A percentile compares a stretch with the other conserved stretches of the same genome.
Conservation (phyloP, 2,797 vertebrate species). For the Lepilemur septentrionalis region DNA sequence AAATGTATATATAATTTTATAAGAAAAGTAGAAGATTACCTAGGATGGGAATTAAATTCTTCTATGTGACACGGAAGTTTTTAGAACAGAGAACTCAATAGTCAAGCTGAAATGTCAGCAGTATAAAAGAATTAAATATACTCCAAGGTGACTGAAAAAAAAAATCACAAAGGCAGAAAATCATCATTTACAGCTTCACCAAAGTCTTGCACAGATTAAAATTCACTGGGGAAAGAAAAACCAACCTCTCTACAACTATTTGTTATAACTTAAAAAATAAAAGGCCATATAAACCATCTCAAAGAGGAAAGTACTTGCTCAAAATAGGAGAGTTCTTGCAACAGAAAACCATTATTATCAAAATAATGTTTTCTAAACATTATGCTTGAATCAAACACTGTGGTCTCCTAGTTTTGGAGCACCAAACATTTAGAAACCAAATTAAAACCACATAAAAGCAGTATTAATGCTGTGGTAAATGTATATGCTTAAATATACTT, state of each 20-base stretch:
- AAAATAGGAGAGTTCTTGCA: not conserved
- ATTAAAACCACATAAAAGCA: not conserved
- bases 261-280: not conserved
- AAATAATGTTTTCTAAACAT: not conserved
- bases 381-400: not conserved
- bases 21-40: not conserved
- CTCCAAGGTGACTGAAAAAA: not conserved
- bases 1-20: not conserved
- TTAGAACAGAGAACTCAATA: not conserved
- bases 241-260: not conserved
- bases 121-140: conserved; percentile 14
- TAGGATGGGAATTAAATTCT: not conserved
- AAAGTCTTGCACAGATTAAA: not conserved
- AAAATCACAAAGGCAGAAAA: not conserved
- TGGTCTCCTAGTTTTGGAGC: not conserved
- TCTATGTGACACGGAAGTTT: not conserved
- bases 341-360: not conserved
- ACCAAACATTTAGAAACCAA: not conserved
- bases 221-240: not conserved
- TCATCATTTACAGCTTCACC: not conserved
- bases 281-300: not conserved
- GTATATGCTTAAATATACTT: not conserved
- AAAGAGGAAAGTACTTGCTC: not conserved
- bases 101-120: not conserved
- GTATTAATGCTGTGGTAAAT: not conserved